Evolutionary conservation across 2,888 invertebrate genomes (phyloP).

Genomic region (Calameuta filiformis): DNA sequence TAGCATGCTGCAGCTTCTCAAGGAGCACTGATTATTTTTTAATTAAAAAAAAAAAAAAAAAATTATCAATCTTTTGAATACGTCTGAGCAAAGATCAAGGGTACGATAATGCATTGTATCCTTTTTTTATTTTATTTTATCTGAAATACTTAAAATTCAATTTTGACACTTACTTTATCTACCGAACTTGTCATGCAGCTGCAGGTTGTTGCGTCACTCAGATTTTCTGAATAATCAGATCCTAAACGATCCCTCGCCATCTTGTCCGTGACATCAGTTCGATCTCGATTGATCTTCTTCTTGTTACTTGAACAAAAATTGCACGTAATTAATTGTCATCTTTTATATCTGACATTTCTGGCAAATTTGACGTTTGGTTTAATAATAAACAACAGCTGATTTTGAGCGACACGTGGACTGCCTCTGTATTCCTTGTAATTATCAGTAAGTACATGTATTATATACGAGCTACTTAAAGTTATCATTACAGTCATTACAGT

Average conservation of each 20-base stretch:
- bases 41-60: background rate
- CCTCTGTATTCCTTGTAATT: too few relatives aligned
- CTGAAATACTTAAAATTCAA: background rate
- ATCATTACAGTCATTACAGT: too few relatives aligned
- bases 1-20: constrained; percentile 59
- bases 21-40: constrained; percentile 48
- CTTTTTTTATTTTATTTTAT: background rate
- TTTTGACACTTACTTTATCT: constrained; percentile 48
- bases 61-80: background rate
- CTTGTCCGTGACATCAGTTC: constrained; percentile 43
- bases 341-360: too few relatives aligned
- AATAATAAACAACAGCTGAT: too few relatives aligned
- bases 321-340: background rate
- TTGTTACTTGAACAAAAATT: background rate
- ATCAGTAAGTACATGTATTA: too few relatives aligned
- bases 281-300: background rate
- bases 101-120: background rate
- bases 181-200: constrained; percentile 55
- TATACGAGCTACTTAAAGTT: too few relatives aligned
- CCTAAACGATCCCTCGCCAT: constrained; percentile 59
- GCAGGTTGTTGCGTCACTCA: constrained; percentile 60
- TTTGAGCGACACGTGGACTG: too few relatives aligned
- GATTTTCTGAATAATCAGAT: constrained; percentile 58
- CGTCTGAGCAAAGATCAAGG: background rate
- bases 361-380: background rate